These are phyloP conservation scores for Meda fulgida DNA, from an alignment of 2,797 vertebrate species.

Conservation along the genomic window DNA sequence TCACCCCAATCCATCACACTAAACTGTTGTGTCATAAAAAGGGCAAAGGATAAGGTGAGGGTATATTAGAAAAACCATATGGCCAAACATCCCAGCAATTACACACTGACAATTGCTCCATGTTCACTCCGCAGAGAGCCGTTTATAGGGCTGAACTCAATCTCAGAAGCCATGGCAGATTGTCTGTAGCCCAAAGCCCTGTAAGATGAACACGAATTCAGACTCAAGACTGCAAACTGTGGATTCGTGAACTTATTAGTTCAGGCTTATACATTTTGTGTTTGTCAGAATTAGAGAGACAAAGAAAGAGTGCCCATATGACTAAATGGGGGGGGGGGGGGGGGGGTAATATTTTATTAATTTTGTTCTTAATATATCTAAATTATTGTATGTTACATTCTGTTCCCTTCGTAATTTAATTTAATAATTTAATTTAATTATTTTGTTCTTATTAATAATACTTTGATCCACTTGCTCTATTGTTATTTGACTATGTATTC, in stretches of 20 bases:
- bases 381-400: neutral
- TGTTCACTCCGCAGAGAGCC: neutral
- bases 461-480: too few relatives aligned
- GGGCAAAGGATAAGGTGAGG: conserved; percentile 9
- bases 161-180: conserved; percentile 13
- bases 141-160: conserved; percentile 26
- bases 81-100: conserved; percentile 33
- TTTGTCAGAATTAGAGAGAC: neutral
- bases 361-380: neutral
- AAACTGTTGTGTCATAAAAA: conserved; percentile 17
- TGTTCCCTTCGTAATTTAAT: neutral
- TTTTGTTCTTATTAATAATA: too few relatives aligned
- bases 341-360: neutral
- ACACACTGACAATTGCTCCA: neutral
- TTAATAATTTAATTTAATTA: too few relatives aligned
- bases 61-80: conserved; percentile 10
- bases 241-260: neutral
- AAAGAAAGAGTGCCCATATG: neutral
- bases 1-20: conserved; percentile 46
- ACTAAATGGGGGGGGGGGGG: neutral
- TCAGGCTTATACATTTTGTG: neutral
- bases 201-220: neutral
- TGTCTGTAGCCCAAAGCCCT: neutral
- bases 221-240: neutral
- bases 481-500: too few relatives aligned